Base-by-base conservation (phyloP, 2,888 invertebrate species). In the Phlogophora meticulosa region DNA sequence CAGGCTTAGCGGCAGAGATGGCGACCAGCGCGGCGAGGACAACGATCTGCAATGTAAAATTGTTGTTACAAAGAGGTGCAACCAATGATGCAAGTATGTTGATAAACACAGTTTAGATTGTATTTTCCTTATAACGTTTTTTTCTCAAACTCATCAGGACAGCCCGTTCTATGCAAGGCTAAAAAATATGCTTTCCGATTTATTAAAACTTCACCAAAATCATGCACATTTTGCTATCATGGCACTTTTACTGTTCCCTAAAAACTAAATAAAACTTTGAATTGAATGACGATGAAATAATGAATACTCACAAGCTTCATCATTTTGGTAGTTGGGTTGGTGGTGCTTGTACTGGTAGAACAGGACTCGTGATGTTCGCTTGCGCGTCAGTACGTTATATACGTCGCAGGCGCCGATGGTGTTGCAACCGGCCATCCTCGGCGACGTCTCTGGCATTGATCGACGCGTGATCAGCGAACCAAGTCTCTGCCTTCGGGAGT, bases 391-490 rank as follows among this genome's bases (percentile, higher is more conserved):
- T 80, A 82, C 86, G 80, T 92, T 94, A 88, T 94, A 94, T 94
- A 94, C 86, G 85, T 57, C 70, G 76, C 75, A 76, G 72, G 68
- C 63, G 62, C 51, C 55, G 38, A 10, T 49, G 57, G 74, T 93
- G 88, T 84, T 86, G 93, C 88, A 93, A 94, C 80, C 57, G 65
- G 52, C 80, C 82, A 85, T 84, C 85, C 85, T 83, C 76, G 85
- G 85, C 81, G 72, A 83, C 82, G 88, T 87, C 89, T 91, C 91
- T 94, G 94, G 88, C 94, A 94, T 94, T 95, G 94, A 86, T 66
- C 74, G 79, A 85, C 55, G 86, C 94, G 94, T 95, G 94, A 90
- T 62, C 67, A 88, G 74, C 82, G 94, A 91, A 92, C 94, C 82
- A 68, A 82, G 84, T 72, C 67, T 69, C 55, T 70, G 63, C 83